Conservation (phyloP, 1,140 invertebrate species). For the Aplysia californica region DNA sequence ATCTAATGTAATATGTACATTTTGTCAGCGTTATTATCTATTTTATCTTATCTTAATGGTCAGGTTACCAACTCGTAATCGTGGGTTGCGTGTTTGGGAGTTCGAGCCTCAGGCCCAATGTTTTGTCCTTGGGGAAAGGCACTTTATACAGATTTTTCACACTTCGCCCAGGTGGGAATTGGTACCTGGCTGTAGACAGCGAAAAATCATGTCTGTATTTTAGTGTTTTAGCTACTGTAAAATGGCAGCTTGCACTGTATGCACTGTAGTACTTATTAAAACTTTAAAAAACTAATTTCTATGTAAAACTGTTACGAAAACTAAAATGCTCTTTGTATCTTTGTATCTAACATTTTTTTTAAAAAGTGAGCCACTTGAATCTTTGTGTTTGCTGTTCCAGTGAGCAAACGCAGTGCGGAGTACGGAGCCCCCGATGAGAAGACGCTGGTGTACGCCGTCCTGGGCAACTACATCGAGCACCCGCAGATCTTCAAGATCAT, state of each 20-base stretch:
- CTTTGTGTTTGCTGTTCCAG: neutral
- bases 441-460: neutral
- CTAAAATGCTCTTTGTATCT: neutral
- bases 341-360: neutral
- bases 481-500: slow-evolving; percentile 3
- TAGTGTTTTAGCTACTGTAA: no score
- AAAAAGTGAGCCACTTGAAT: neutral
- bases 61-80: neutral
- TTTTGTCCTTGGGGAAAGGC: no score
- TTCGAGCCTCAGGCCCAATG: neutral
- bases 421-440: neutral
- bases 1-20: no score
- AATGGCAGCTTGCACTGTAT: no score
- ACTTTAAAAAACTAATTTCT: neutral
- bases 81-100: neutral
- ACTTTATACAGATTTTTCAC: no score
- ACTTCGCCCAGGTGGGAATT: no score
- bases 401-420: slow-evolving; percentile 25
- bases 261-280: neutral
- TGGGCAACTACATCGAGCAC: neutral
- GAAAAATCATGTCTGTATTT: no score
- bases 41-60: neutral
- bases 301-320: neutral
- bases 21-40: no score
- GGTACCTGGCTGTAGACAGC: no score